These are phyloP conservation scores for Alectoris magna DNA, from an alignment of 2,797 vertebrate species.

Conservation along the genomic window DNA sequence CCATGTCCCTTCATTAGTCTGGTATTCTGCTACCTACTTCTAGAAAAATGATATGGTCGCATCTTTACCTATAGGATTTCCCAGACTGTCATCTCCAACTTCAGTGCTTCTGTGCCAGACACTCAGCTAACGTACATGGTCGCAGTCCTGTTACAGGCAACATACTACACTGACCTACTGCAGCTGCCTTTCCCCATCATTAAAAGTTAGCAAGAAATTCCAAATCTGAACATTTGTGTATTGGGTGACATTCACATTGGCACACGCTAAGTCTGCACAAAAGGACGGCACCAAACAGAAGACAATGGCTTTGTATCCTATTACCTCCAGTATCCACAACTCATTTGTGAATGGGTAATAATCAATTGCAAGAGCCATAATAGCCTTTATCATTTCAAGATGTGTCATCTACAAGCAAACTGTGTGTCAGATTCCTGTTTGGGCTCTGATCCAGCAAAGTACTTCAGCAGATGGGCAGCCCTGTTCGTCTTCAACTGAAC, in stretches of 20 bases:
- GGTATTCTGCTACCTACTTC: not conserved
- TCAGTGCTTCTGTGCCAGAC: conserved; percentile 2
- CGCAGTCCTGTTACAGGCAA: not conserved
- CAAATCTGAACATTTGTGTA: conserved; percentile 2
- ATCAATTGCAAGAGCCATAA: not conserved
- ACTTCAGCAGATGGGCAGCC: conserved; percentile 3
- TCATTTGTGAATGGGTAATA: conserved; percentile 7
- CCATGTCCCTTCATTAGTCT: not conserved
- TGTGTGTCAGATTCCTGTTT: not conserved
- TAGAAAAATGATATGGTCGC: not conserved
- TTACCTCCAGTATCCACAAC: not conserved
- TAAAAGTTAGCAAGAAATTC: conserved; percentile 51
- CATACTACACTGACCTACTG: not conserved
- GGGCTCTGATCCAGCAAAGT: conserved; percentile 41
- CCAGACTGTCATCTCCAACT: not conserved
- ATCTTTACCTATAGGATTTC: not conserved
- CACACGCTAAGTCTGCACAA: not conserved
- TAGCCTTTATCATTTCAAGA: conserved; percentile 1
- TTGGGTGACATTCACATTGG: conserved; percentile 7
- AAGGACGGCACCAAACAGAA: conserved; percentile 6
- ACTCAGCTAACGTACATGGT: not conserved
- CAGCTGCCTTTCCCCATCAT: conserved; percentile 27
- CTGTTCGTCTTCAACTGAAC: conserved; percentile 26
- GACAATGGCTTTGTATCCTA: not conserved
- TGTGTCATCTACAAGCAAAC: not conserved